Conservation (phyloP, 2,797 vertebrate species). For the Pempheris klunzingeri region DNA sequence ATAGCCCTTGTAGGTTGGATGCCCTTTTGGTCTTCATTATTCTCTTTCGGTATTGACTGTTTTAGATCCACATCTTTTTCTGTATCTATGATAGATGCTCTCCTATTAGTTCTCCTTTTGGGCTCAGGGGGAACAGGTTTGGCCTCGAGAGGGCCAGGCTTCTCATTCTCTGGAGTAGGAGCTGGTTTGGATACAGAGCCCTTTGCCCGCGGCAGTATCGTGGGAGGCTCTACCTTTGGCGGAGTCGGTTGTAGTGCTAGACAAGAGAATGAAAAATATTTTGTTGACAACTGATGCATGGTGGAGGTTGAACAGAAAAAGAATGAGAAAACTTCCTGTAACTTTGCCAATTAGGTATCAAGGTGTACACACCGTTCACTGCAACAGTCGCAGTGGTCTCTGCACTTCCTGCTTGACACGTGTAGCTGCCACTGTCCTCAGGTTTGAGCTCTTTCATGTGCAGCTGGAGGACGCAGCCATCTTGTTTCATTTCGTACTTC, state of each 20-base stretch:
- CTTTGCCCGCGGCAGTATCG: slow-evolving; percentile 23
- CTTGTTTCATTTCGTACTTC: slow-evolving; percentile 85
- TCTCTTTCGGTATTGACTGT: slow-evolving; percentile 22
- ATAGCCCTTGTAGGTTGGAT: slow-evolving; percentile 16
- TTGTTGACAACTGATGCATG: neutral
- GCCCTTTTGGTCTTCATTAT: slow-evolving; percentile 28
- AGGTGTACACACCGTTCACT: slow-evolving; percentile 70
- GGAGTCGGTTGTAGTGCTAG: slow-evolving; percentile 45
- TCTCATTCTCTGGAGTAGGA: slow-evolving; percentile 63
- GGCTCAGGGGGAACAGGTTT: slow-evolving; percentile 82
- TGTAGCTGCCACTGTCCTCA: slow-evolving; percentile 89
- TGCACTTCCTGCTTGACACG: slow-evolving; percentile 75
- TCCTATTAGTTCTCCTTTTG: slow-evolving; percentile 88
- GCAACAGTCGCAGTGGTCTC: slow-evolving; percentile 60
- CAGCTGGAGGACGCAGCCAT: slow-evolving; percentile 83
- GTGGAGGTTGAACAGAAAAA: neutral
- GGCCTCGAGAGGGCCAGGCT: slow-evolving; percentile 37
- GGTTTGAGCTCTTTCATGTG: slow-evolving; percentile 84
- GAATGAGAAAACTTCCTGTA: neutral
- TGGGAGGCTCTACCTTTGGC: slow-evolving; percentile 49
- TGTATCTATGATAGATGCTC: slow-evolving; percentile 88
- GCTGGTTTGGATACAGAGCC: slow-evolving; percentile 20
- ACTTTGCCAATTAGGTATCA: neutral
- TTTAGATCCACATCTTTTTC: slow-evolving; percentile 59
- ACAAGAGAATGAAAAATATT: slow-evolving; percentile 2